A percentile compares a stretch with the other conserved stretches of the same genome.
Evolutionary conservation across 2,888 invertebrate species (phyloP).

Genomic region (Amiota mariae): DNA sequence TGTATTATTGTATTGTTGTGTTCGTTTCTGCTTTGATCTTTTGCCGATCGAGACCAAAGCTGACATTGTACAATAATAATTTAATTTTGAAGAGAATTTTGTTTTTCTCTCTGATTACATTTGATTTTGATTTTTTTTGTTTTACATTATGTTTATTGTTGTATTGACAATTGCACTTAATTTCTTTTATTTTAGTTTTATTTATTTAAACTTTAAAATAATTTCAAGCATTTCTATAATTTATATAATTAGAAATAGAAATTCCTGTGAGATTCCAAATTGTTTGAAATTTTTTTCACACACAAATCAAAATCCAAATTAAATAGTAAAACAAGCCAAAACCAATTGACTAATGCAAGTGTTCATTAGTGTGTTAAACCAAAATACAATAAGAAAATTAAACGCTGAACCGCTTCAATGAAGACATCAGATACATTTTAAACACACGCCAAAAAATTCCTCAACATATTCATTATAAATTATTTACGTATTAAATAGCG

Average conservation of each 20-base stretch:
- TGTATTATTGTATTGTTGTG: slow-evolving; percentile 47
- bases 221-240: background rate
- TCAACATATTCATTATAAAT: slow-evolving; percentile 63
- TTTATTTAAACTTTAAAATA: background rate
- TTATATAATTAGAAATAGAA: background rate
- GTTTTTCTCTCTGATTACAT: slow-evolving; percentile 1
- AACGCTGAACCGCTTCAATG: no score
- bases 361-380: no score
- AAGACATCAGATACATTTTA: background rate
- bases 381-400: no score
- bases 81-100: slow-evolving; percentile 21
- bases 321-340: no score
- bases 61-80: slow-evolving; percentile 47
- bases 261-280: no score
- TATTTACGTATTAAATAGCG: slow-evolving; percentile 62
- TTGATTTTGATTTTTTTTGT: background rate
- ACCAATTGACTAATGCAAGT: no score
- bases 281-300: no score
- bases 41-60: slow-evolving; percentile 51
- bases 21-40: slow-evolving; percentile 60
- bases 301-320: no score
- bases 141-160: slow-evolving; percentile 41
- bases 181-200: slow-evolving; percentile 34
- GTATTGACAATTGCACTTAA: slow-evolving; percentile 57
- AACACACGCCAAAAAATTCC: slow-evolving; percentile 46